Percentiles rank a stretch among this genome's conserved stretches.
These are phyloP conservation scores for Cheiracanthium punctorium DNA, from an alignment of 2,888 invertebrate species.

Conservation along the genomic window DNA sequence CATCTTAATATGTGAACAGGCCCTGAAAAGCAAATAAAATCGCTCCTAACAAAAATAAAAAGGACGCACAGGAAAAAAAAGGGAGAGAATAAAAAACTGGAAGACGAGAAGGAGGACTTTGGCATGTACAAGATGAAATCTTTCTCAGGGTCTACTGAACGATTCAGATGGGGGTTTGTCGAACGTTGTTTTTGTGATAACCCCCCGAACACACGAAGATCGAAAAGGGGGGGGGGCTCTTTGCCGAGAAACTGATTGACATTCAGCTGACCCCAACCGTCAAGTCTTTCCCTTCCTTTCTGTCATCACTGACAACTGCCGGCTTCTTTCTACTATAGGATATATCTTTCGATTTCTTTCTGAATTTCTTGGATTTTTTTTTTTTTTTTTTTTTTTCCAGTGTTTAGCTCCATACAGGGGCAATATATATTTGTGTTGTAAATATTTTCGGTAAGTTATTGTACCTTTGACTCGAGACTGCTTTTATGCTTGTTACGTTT, in stretches of 20 bases:
- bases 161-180: conserved; percentile 37
- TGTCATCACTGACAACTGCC: conserved; percentile 43
- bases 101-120: conserved; percentile 45
- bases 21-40: conserved; percentile 56
- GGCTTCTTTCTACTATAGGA: not conserved
- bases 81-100: conserved; percentile 36
- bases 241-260: conserved; percentile 55
- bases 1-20: not conserved
- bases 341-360: conserved; percentile 16
- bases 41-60: conserved; percentile 46
- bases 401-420: not conserved
- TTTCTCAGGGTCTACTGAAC: conserved; percentile 57
- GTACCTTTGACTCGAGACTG: not conserved
- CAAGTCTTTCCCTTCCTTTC: conserved; percentile 9
- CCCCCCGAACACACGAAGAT: not conserved
- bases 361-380: no score
- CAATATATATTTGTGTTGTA: conserved; percentile 12
- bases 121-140: conserved; percentile 65
- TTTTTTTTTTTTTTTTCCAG: no score
- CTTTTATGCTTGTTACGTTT: not conserved
- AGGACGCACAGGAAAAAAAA: no score
- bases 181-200: conserved; percentile 55
- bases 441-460: conserved; percentile 10
- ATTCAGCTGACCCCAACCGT: conserved; percentile 44
- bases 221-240: conserved; percentile 16